phyloP scores from a whole-genome alignment of 2,888 invertebrate genomes.

The Xestia ashworthii region DNA sequence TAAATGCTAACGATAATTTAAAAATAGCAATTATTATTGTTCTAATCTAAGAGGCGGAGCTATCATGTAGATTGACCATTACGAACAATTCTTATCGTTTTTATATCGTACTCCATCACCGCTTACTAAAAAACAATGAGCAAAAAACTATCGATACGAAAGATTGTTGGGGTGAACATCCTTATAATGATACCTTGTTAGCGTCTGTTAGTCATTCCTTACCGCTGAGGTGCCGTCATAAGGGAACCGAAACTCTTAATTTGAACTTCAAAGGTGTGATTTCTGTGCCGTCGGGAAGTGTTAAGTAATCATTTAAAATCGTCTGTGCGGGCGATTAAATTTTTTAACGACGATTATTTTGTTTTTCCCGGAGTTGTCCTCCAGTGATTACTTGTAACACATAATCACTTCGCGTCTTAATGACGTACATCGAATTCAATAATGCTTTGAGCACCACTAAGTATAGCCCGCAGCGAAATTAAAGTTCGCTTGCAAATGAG shows the following conservation, averaged over 20 bases:
- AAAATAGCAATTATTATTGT: slow-evolving; percentile 58
- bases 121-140: slow-evolving; percentile 73
- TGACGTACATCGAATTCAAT: slow-evolving; percentile 61
- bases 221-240: slow-evolving; percentile 74
- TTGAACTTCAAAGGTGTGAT: slow-evolving; percentile 88
- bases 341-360: slow-evolving; percentile 73
- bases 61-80: slow-evolving; percentile 57
- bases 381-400: slow-evolving; percentile 65
- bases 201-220: slow-evolving; percentile 85
- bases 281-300: slow-evolving; percentile 83
- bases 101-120: slow-evolving; percentile 64
- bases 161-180: slow-evolving; percentile 78
- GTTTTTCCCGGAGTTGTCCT: slow-evolving; percentile 75
- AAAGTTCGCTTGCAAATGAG: slow-evolving; percentile 19
- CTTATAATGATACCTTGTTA: slow-evolving; percentile 89
- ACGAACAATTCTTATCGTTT: slow-evolving; percentile 63
- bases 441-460: slow-evolving; percentile 50
- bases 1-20: slow-evolving; percentile 56
- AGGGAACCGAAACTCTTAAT: slow-evolving; percentile 85
- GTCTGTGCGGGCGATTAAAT: slow-evolving; percentile 74
- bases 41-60: slow-evolving; percentile 61
- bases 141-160: slow-evolving; percentile 83
- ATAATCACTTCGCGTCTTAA: slow-evolving; percentile 66
- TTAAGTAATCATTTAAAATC: slow-evolving; percentile 86
- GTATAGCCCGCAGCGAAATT: slow-evolving; percentile 40